Evolutionary conservation across 2,797 vertebrate species (phyloP), one percentile per base, ranked within the genome.

Genomic region (Chrysocyon brachyurus): DNA sequence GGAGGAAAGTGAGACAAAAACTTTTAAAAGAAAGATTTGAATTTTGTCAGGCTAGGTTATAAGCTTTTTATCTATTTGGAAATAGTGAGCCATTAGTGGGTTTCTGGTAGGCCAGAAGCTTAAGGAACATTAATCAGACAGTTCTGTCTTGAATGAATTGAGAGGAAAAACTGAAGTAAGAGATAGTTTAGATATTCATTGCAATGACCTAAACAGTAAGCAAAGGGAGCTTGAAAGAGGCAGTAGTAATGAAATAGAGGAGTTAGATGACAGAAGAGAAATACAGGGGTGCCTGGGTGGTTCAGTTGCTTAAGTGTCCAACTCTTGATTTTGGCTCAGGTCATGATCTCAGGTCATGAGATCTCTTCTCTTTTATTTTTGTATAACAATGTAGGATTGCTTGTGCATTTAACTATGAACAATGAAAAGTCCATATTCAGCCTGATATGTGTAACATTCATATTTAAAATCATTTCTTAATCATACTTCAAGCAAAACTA

Each of bases 361-460:
- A 36, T 1, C 66, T 78, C 36, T 89, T 31, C 59, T 64, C 26
- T 95, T 87, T 89, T 46, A 66, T 89, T 96, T 85, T 90, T 54
- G 4, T 24, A 54, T 89, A 89, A 56, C 84, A 79, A 73, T 26
- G 22, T 57, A 82, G 2, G 14, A 56, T 61, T 81, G 22, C n/a
- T 10, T 36, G 12, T 57, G 33, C 22, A 36, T 61, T 54, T 64
- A 31, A 57, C 16, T 88, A 17, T 61, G 26, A 33, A 90, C 22
- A 59, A 49, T 24, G 4, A 57, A 70, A 75, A 85, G 63, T 33
- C 15, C 31, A 72, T 16, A 31, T 9, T 75, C 19, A 57, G 66
- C 17, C 31, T 59, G 22, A 57, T 73, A n/a, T 28, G 61, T 24
- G 1, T 24, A n/a, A 56, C 52, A 78, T 36, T 89, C 24, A 54